Base-by-base conservation (phyloP, 1,140 invertebrate species). In the Cotesia typhae region DNA sequence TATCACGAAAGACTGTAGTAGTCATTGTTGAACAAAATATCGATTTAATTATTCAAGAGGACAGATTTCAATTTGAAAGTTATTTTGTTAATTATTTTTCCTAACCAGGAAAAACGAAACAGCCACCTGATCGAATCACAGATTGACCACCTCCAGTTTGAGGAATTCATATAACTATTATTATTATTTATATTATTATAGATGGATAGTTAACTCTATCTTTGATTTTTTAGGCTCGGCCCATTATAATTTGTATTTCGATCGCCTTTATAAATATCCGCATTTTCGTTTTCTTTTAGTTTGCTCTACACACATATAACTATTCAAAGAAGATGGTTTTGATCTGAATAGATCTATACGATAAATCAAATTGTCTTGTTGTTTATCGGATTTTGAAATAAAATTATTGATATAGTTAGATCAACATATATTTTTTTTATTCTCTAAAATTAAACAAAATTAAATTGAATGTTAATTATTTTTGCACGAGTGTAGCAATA, bases 201-300 rank as follows among this genome's bases (percentile, higher is more conserved):
- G 28, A 2, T 9, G 6, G 2, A 9, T 47, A 59, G 77, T 79
- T 81, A 84, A 83, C 78, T 85, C 83, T 84, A 85, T 84, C 75
- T 86, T 86, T 86, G 85, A 86, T 86, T 82, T 75, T 74, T 86
- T 85, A 85, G 85, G 84, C 83, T 84, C 74, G 76, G 74, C 78
- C 76, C 79, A 76, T 75, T 76, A 77, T 77, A 75, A 77, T 76
- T 80, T 78, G 74, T 81, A 74, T 77, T 80, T 78, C 78, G 76
- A 80, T 76, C 73, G 76, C 70, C 73, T 47, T 66, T 76, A 36
- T 7, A 60, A 3, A 28, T 60, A 5, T 60, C 9, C 4, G 5
- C 7, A 28, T 64, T 64, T 64, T 41, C 12, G n/a, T 38, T 38
- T 64, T 64, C 38, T 41, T 64, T 64, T 17, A 6, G 20, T 51